Conservation (phyloP, 2,113 vertebrate genomes). For the Chaenocephalus aceratus region DNA sequence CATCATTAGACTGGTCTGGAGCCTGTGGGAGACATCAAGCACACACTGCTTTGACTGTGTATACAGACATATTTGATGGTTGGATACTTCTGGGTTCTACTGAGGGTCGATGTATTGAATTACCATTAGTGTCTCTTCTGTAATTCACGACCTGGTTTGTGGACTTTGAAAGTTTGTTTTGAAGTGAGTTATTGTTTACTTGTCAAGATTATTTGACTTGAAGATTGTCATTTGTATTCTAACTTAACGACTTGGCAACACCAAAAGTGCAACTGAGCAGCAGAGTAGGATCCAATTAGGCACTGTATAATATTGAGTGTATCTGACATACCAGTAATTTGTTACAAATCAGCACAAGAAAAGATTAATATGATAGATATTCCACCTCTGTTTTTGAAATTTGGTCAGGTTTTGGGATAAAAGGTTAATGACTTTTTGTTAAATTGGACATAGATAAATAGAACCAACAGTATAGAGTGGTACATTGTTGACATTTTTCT, state of each 20-base stretch:
- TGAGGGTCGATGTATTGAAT: conserved; percentile 18
- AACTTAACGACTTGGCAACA: too few relatives aligned
- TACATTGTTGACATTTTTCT: too few relatives aligned
- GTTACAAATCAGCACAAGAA: too few relatives aligned
- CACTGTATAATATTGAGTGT: too few relatives aligned
- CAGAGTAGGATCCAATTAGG: too few relatives aligned
- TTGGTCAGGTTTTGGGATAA: too few relatives aligned
- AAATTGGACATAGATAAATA: not conserved
- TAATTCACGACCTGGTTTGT: not conserved
- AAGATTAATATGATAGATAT: too few relatives aligned
- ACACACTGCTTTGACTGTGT: not conserved
- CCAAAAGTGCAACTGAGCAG: not conserved
- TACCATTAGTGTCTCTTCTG: not conserved
- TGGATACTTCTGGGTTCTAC: not conserved
- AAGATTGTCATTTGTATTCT: too few relatives aligned
- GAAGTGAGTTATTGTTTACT: not conserved
- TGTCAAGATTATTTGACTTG: not conserved
- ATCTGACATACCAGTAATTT: too few relatives aligned
- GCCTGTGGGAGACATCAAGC: conserved; percentile 73
- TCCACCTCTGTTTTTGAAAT: too few relatives aligned
- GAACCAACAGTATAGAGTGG: not conserved
- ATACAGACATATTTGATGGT: not conserved
- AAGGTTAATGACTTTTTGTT: too few relatives aligned
- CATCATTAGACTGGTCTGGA: conserved; percentile 88
- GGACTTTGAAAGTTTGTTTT: not conserved